Percentiles rank a stretch among this genome's conserved stretches.
These are phyloP conservation scores for Papilio glaucus DNA, from an alignment of 1,140 invertebrate genomes.

Conservation along the genomic window DNA sequence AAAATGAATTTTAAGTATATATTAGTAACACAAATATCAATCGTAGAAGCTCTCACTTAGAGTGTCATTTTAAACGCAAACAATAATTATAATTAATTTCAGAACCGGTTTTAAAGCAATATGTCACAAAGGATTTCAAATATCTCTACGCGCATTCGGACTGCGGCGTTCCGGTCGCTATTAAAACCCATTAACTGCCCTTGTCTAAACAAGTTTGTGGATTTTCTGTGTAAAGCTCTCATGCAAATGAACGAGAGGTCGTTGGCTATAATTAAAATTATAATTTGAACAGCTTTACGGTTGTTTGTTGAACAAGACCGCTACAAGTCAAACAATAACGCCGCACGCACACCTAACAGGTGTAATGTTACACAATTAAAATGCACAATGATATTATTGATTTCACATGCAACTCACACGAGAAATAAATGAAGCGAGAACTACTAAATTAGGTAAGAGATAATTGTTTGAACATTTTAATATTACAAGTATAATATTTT, in stretches of 20 bases:
- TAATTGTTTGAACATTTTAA: not conserved
- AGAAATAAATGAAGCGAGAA: not conserved
- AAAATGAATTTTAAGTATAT: not conserved
- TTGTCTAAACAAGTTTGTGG: constrained; percentile 57
- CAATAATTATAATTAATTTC: not conserved
- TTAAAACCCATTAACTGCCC: constrained; percentile 30
- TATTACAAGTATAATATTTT: no score
- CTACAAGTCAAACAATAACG: constrained; percentile 71
- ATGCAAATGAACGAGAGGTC: constrained; percentile 62
- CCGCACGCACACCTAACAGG: constrained; percentile 3
- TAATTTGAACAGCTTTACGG: constrained; percentile 74
- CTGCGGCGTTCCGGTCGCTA: not conserved
- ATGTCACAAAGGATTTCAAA: constrained; percentile 32
- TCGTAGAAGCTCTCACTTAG: not conserved
- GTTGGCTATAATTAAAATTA: constrained; percentile 64
- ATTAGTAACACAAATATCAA: not conserved
- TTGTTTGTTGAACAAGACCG: constrained; percentile 74
- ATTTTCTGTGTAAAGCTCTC: constrained; percentile 42
- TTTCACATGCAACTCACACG: not conserved
- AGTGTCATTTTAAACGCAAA: not conserved
- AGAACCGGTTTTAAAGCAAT: constrained; percentile 22
- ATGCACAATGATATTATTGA: constrained; percentile 8
- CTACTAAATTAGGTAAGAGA: not conserved
- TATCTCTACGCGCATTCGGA: constrained; percentile 5
- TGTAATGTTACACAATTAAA: constrained; percentile 7